These are phyloP conservation scores for Dendrolimus kikuchii DNA, from an alignment of 1,140 invertebrate genomes.

Conservation along the genomic window DNA sequence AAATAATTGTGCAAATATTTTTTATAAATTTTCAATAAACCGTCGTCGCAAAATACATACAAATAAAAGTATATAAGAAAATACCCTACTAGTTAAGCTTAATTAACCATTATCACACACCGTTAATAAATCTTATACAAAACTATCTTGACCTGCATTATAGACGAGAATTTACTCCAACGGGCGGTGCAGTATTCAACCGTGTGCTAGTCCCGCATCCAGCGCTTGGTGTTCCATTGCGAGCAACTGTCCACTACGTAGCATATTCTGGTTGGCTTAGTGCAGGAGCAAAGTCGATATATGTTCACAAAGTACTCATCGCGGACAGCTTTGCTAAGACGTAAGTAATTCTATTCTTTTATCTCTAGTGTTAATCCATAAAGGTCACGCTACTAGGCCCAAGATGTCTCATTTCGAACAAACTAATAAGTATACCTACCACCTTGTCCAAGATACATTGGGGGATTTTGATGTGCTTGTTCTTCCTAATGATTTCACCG, in stretches of 20 bases:
- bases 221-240: constrained; percentile 80
- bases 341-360: constrained; percentile 19
- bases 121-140: background rate
- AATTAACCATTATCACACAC: background rate
- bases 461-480: too few relatives aligned
- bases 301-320: constrained; percentile 86
- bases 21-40: too few relatives aligned
- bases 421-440: too few relatives aligned
- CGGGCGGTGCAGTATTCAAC: constrained; percentile 26
- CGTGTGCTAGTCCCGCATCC: constrained; percentile 90
- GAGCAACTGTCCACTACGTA: constrained; percentile 85
- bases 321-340: constrained; percentile 87
- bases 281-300: constrained; percentile 85
- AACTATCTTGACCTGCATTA: background rate
- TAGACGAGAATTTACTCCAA: constrained; percentile 2
- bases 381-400: too few relatives aligned
- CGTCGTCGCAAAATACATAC: too few relatives aligned
- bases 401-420: too few relatives aligned
- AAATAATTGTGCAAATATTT: too few relatives aligned
- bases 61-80: too few relatives aligned
- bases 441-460: too few relatives aligned
- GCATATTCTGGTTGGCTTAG: constrained; percentile 94
- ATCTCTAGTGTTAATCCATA: too few relatives aligned
- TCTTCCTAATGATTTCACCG: too few relatives aligned
- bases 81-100: too few relatives aligned